These are phyloP conservation scores for Diacarnus erythraeanus DNA, from an alignment of 37 sponge, comb jelly and placozoan species.

Conservation along the genomic window DNA sequence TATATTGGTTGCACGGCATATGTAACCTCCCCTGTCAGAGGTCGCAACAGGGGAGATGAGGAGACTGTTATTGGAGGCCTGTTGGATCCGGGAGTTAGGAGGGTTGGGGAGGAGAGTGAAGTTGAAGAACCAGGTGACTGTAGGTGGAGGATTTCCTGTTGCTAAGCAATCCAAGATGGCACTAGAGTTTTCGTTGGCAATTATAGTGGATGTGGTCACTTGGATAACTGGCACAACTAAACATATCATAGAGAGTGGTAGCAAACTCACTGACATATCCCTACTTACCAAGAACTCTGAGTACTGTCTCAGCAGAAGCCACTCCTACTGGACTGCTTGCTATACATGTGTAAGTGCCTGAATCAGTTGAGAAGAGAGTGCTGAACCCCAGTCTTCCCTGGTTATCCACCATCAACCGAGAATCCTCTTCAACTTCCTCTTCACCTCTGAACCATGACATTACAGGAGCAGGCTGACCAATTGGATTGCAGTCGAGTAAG, in stretches of 20 bases:
- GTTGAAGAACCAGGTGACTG: slow-evolving; percentile 52
- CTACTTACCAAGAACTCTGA: slow-evolving; percentile 40
- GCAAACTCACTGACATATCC: neutral
- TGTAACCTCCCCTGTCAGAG: slow-evolving; percentile 35
- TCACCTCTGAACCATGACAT: slow-evolving; percentile 50
- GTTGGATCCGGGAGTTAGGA: neutral
- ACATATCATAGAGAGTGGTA: neutral
- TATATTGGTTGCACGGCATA: slow-evolving; percentile 47
- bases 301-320: slow-evolving; percentile 20
- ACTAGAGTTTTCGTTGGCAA: neutral
- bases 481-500: slow-evolving; percentile 37
- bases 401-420: neutral
- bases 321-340: slow-evolving; percentile 30
- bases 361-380: slow-evolving; percentile 24
- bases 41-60: slow-evolving; percentile 18
- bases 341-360: slow-evolving; percentile 51
- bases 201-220: neutral
- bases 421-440: neutral
- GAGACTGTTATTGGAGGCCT: slow-evolving; percentile 45
- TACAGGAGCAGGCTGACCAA: slow-evolving; percentile 54
- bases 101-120: slow-evolving; percentile 30
- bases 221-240: slow-evolving; percentile 40
- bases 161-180: slow-evolving; percentile 45
- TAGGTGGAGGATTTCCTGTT: slow-evolving; percentile 52
- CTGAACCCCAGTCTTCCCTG: slow-evolving; percentile 13